Percentiles rank a stretch among this genome's conserved stretches.
Conservation (phyloP, 53 echinoderm and acorn worm genomes). For the Paracentrotus lividus region DNA sequence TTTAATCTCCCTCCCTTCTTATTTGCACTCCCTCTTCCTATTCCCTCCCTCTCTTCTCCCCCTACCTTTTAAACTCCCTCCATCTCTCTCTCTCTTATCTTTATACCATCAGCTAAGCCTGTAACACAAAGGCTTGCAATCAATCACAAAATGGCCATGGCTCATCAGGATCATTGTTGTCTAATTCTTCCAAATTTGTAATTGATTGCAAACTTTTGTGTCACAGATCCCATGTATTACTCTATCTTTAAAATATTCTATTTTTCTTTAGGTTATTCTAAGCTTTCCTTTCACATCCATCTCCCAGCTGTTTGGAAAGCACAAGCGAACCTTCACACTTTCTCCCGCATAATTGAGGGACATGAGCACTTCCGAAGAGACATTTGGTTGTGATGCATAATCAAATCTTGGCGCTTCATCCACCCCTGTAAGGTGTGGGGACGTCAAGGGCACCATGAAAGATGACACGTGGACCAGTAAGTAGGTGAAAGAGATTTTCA, state of each 20-base stretch:
- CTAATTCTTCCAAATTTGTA: no score
- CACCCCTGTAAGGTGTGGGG: slow-evolving; percentile 6
- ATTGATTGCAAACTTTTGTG: no score
- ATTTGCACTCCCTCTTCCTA: no score
- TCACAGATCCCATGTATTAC: no score
- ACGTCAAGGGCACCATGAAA: not conserved
- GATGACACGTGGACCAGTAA: not conserved
- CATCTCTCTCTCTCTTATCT: not conserved
- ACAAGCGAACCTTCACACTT: slow-evolving; percentile 6
- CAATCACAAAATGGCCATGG: no score
- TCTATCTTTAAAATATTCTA: not conserved
- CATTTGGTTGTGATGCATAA: not conserved
- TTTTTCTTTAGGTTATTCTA: not conserved
- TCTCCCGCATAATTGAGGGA: not conserved
- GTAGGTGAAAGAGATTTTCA: not conserved
- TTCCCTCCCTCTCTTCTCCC: not conserved
- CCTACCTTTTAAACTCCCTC: not conserved
- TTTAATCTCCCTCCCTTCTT: not conserved
- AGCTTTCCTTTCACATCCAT: slow-evolving; percentile 16
- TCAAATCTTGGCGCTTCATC: slow-evolving; percentile 5
- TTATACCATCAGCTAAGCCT: not conserved
- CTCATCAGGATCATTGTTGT: no score
- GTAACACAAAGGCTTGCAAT: no score
- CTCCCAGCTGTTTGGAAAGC: not conserved
- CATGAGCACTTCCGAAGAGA: slow-evolving; percentile 3